Conservation (phyloP, 2,888 invertebrate species). For the Sinhomidia bicolor region DNA sequence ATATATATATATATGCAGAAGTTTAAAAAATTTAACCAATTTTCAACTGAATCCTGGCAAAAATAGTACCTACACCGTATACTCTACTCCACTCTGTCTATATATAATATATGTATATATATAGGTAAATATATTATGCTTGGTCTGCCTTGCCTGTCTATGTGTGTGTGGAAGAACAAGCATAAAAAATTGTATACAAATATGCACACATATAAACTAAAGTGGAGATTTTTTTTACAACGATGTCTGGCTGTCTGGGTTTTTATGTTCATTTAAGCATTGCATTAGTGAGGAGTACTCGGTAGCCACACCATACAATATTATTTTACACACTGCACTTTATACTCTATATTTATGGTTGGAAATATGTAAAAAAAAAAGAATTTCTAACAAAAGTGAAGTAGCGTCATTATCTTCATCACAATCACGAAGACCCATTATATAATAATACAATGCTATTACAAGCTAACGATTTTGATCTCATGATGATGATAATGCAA, state of each 20-base stretch:
- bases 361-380: neutral
- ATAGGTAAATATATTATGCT: no score
- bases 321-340: neutral
- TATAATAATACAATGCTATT: conserved; percentile 47
- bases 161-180: neutral
- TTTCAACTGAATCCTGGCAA: conserved; percentile 8
- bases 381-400: neutral
- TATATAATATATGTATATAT: no score
- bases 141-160: neutral
- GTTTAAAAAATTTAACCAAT: conserved; percentile 8
- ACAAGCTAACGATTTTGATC: conserved; percentile 37
- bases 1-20: neutral
- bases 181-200: conserved; percentile 20
- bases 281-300: conserved; percentile 16
- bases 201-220: neutral
- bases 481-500: conserved; percentile 25
- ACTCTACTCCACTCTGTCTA: no score
- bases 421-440: conserved; percentile 57
- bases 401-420: conserved; percentile 55
- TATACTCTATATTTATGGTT: conserved; percentile 15
- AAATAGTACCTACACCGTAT: conserved; percentile 28
- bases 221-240: conserved; percentile 8
- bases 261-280: conserved; percentile 29
- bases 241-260: conserved; percentile 34
- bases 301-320: conserved; percentile 22